These are phyloP conservation scores for Pimpla rufipes DNA, from an alignment of 2,888 invertebrate genomes.

Conservation along the genomic window DNA sequence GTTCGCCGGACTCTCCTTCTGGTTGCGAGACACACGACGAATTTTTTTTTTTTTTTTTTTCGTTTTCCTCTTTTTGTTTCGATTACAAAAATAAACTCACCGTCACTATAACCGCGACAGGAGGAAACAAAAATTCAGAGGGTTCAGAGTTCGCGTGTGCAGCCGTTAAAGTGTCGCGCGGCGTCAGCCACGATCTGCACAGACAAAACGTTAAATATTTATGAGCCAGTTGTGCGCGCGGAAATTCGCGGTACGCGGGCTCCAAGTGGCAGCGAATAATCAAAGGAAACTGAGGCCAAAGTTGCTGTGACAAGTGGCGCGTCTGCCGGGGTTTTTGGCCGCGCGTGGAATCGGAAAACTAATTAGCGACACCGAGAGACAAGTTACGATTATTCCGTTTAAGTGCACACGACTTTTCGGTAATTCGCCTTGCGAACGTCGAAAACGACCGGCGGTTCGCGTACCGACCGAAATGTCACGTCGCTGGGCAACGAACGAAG, in stretches of 20 bases:
- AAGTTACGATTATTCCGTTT: slow-evolving; percentile 7
- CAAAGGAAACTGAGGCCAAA: background rate
- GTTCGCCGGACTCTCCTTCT: slow-evolving; percentile 10
- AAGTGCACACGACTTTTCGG: background rate
- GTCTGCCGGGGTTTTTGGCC: background rate
- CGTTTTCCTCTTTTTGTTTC: too few species aligned
- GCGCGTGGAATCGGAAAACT: background rate
- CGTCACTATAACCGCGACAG: background rate
- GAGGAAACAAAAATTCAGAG: background rate
- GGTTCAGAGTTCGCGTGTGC: slow-evolving; percentile 23
- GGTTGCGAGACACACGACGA: background rate
- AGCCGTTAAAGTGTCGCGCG: slow-evolving; percentile 38
- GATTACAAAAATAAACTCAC: background rate
- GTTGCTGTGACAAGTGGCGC: background rate
- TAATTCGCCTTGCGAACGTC: background rate
- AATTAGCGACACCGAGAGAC: background rate
- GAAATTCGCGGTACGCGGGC: background rate
- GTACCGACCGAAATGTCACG: too few species aligned
- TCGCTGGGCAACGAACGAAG: too few species aligned
- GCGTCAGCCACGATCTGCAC: slow-evolving; percentile 3
- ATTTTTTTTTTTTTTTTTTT: too few species aligned
- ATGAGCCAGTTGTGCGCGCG: slow-evolving; percentile 19
- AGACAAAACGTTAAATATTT: slow-evolving; percentile 52
- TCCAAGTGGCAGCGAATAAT: background rate
- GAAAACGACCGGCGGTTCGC: background rate